These are phyloP conservation scores for Neomorphus geoffroyi DNA, from an alignment of 2,797 vertebrate species.

Conservation along the genomic window DNA sequence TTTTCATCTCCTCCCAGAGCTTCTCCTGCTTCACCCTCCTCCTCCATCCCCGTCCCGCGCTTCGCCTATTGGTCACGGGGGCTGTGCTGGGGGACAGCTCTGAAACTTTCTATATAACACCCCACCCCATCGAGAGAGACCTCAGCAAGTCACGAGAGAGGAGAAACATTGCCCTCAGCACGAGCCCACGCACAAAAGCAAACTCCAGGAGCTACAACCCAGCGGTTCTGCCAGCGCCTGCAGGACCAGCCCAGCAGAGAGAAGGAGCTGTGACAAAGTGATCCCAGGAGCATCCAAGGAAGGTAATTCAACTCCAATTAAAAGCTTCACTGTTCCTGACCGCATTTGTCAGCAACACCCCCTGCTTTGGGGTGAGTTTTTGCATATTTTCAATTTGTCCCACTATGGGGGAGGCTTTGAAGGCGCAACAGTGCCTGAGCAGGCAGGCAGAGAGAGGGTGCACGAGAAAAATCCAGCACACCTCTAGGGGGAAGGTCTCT, in stretches of 20 bases:
- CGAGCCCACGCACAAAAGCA: neutral
- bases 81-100: neutral
- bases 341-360: rapidly evolving
- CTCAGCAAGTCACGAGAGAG: neutral
- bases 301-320: neutral
- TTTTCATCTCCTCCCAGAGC: neutral
- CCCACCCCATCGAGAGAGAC: neutral
- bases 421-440: rapidly evolving
- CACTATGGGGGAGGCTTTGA: rapidly evolving
- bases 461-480: neutral
- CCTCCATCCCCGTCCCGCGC: neutral
- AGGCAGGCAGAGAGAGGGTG: neutral
- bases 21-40: neutral
- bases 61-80: slow-evolving; percentile 42
- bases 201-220: neutral
- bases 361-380: neutral
- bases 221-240: neutral
- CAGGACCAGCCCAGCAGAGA: neutral
- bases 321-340: neutral
- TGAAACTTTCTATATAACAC: slow-evolving; percentile 12
- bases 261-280: neutral
- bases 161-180: neutral
- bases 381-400: too few relatives aligned
- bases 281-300: neutral
- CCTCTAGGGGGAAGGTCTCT: neutral